Evolutionary conservation across 2,797 vertebrate species (phyloP).

Genomic region (Setipinna tenuifilis): DNA sequence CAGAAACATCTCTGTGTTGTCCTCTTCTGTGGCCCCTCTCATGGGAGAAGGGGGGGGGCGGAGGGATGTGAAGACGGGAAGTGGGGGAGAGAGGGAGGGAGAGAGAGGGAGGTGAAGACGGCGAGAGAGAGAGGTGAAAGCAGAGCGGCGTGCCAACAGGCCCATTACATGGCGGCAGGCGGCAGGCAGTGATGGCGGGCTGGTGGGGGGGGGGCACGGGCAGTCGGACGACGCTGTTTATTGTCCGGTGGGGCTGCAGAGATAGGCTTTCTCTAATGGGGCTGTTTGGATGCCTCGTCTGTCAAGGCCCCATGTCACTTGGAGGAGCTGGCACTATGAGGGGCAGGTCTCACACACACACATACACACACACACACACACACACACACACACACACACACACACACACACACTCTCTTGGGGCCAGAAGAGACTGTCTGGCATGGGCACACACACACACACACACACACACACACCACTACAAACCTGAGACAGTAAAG

Average conservation of each 20-base stretch:
- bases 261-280: conserved; percentile 49
- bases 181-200: background rate
- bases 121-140: conserved; percentile 27
- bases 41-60: too few species aligned
- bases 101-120: too few species aligned
- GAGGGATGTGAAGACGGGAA: too few species aligned
- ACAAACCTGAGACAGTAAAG: background rate
- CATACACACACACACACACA: conserved; percentile 28
- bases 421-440: conserved; percentile 27
- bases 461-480: background rate
- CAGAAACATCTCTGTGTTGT: background rate
- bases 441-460: background rate
- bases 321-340: conserved; percentile 11
- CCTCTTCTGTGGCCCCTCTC: background rate
- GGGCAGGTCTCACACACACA: background rate
- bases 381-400: background rate
- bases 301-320: conserved; percentile 17
- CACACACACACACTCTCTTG: conserved; percentile 30
- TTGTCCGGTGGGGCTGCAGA: conserved; percentile 45
- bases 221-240: conserved; percentile 44
- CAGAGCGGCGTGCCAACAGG: conserved; percentile 45
- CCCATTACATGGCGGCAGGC: background rate
- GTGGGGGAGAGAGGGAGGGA: too few species aligned
- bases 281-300: conserved; percentile 45
- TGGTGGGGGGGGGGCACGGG: background rate